These are phyloP conservation scores for Macrobrachium nipponense DNA, from an alignment of 1,140 invertebrate genomes.

Conservation along the genomic window DNA sequence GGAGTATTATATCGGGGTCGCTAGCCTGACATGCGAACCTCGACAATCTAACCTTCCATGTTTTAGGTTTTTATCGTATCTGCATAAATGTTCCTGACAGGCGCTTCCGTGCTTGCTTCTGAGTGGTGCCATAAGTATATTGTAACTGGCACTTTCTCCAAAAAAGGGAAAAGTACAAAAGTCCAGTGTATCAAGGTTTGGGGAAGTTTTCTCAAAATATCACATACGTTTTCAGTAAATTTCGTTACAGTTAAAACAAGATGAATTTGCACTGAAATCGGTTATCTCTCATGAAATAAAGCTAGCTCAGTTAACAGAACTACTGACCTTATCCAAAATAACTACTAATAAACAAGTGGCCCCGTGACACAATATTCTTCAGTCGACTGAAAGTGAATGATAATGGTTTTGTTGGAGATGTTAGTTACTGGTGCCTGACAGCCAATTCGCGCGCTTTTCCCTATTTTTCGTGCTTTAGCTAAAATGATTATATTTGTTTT, in stretches of 20 bases:
- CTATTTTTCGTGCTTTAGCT: conserved; percentile 9
- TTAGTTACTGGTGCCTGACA: conserved; percentile 4
- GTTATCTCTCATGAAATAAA: not conserved
- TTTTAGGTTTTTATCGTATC: not conserved
- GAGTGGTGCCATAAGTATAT: not conserved
- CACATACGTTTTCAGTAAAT: conserved; percentile 13
- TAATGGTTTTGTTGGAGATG: conserved; percentile 21
- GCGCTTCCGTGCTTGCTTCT: not conserved
- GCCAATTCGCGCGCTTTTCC: conserved; percentile 41
- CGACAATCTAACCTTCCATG: conserved; percentile 1
- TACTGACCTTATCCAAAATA: too few species aligned
- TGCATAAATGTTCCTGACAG: not conserved
- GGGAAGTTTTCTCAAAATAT: not conserved
- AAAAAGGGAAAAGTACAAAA: not conserved
- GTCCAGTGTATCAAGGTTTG: conserved; percentile 1
- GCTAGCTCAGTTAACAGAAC: not conserved
- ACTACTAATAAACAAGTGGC: too few species aligned
- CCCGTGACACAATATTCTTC: too few species aligned
- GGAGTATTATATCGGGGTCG: conserved; percentile 11
- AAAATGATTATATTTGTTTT: not conserved
- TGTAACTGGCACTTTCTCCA: not conserved
- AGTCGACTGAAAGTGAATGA: not conserved
- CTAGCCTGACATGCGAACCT: conserved; percentile 34
- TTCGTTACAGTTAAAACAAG: conserved; percentile 23
- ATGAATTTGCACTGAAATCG: not conserved